phyloP scores from a whole-genome alignment of 1,140 invertebrate species.

The Neodiprion lecontei region DNA sequence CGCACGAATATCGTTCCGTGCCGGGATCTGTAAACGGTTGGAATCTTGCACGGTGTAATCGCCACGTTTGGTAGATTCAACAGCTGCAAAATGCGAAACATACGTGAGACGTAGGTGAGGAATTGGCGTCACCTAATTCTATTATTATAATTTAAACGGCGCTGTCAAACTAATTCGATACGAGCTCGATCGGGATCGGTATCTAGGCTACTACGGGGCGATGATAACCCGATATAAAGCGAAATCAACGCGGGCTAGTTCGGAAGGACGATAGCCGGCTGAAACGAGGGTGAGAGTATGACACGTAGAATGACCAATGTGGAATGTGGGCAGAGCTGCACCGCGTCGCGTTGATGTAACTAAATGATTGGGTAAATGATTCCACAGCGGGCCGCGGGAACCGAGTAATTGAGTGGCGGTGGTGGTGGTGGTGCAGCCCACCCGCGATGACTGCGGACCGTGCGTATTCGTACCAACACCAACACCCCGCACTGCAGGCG shows the following conservation, averaged over 20 bases:
- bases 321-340: slow-evolving; percentile 21
- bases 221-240: slow-evolving; percentile 59
- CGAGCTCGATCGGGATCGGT: slow-evolving; percentile 32
- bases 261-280: slow-evolving; percentile 12
- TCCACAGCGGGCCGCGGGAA: slow-evolving; percentile 54
- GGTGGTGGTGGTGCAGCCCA: slow-evolving; percentile 43
- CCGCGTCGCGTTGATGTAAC: slow-evolving; percentile 59
- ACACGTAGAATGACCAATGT: neutral
- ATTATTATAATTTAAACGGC: neutral
- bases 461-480: slow-evolving; percentile 17
- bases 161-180: slow-evolving; percentile 51
- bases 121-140: neutral
- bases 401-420: slow-evolving; percentile 62
- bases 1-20: no score
- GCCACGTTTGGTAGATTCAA: no score
- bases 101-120: no score
- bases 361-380: slow-evolving; percentile 66
- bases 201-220: slow-evolving; percentile 60
- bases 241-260: slow-evolving; percentile 57
- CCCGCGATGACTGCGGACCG: slow-evolving; percentile 53
- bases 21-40: no score
- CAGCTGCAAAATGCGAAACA: no score
- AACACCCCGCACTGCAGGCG: slow-evolving; percentile 2
- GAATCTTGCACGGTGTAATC: no score
- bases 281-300: slow-evolving; percentile 24